Percentiles rank a stretch among this genome's conserved stretches.
Conservation (phyloP, 1,140 invertebrate species). For the Ectropis grisescens region DNA sequence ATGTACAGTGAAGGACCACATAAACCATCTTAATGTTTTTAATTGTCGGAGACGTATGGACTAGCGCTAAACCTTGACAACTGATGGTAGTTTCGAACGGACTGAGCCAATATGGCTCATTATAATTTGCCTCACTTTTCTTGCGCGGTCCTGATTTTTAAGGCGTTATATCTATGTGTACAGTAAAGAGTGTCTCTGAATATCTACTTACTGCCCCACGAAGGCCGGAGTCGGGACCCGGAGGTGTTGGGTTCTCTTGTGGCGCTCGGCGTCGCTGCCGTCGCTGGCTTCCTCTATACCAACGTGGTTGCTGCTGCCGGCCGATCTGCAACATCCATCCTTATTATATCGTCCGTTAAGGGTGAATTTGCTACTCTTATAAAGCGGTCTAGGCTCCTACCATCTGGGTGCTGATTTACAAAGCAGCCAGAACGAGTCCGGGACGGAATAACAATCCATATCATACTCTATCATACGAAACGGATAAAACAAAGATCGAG, state of each 20-base stretch:
- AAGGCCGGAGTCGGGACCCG: conserved; percentile 48
- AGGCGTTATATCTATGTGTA: background rate
- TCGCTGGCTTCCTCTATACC: conserved; percentile 48
- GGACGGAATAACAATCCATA: no score
- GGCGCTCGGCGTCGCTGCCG: conserved; percentile 56
- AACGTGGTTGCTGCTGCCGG: conserved; percentile 7
- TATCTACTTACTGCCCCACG: conserved; percentile 40
- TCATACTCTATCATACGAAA: background rate
- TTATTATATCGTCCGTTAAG: background rate
- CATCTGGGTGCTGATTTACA: no score
- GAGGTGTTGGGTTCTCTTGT: conserved; percentile 34
- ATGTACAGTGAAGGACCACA: no score
- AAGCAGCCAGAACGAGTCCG: no score
- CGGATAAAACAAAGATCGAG: no score
- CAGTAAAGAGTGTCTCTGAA: background rate
- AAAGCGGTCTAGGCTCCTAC: background rate
- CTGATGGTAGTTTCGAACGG: no score
- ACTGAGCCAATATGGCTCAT: background rate
- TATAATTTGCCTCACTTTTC: no score
- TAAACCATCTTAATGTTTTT: no score
- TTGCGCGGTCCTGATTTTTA: no score
- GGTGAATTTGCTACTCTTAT: background rate
- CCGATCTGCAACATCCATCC: conserved; percentile 1
- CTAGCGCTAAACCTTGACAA: no score
- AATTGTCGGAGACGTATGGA: no score